Base-by-base conservation (phyloP, 2,113 vertebrate genomes). In the Phrynocephalus versicolor region DNA sequence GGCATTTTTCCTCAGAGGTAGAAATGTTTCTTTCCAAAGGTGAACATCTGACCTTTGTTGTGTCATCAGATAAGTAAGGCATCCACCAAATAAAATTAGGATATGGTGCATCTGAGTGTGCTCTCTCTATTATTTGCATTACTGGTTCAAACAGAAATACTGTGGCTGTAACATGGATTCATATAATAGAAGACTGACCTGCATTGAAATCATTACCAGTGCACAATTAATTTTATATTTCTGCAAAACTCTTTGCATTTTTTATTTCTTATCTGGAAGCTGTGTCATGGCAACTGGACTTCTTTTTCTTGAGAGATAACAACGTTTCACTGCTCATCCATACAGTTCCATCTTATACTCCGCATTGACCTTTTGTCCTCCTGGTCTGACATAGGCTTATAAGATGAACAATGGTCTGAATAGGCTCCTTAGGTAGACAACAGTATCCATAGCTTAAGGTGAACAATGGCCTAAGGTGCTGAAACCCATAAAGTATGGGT, bases 31-130 rank as follows among this genome's bases (percentile, higher is more conserved):
- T 87, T 89, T 85, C 80, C 70, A 88, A 93, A 75, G 83, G 23
- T 84, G 88, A 95, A 88, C 90, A 87, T 93, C 94, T 95, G 91
- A 93, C 89, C 89, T 93, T 87, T 87, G 58, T 79, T 85, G 92
- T 92, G 87, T 88, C 87, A 88, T 35, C 82, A 83, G 79, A 88
- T 89, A 94, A 93, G 71, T 57, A 79, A 88, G 45, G 45, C 45
- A 85, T n/a, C n/a, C 0, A 1, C 90, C 73, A 92, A 90, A 72
- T 60, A 58, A 77, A 72, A 80, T 14, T 27, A 79, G 62, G 30
- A 62, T 39, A 72, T 3, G 6, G 16, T 30, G 30, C 10, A 12
- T 58, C 51, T 73, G 39, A 4, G 62, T 58, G 25, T 72, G n/a
- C 7, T 33, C 57, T 33, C 57, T 75, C 45, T 35, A 19, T 45